Conservation (phyloP, 2,888 invertebrate species). For the Toxonevra muliebris region DNA sequence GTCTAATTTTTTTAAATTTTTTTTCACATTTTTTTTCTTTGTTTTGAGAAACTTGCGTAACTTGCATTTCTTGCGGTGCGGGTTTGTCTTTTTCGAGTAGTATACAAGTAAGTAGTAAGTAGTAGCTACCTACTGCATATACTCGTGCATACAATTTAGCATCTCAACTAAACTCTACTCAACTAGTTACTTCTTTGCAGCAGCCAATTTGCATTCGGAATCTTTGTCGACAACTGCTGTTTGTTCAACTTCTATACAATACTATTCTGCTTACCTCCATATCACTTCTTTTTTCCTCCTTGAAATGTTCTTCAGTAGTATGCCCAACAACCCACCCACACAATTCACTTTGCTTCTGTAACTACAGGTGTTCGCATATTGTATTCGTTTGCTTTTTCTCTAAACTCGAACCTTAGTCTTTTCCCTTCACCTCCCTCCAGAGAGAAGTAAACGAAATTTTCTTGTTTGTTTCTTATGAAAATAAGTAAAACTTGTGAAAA, state of each 20-base stretch:
- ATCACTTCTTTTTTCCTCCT: neutral
- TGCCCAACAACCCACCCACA: too few relatives aligned
- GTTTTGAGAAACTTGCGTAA: too few relatives aligned
- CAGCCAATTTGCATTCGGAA: too few relatives aligned
- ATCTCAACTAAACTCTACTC: too few relatives aligned
- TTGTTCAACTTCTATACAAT: neutral
- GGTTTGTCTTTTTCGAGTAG: too few relatives aligned
- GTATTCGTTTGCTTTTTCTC: neutral
- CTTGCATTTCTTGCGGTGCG: too few relatives aligned
- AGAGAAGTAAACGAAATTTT: neutral
- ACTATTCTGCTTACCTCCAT: neutral
- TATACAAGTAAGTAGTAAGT: too few relatives aligned
- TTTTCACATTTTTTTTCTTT: too few relatives aligned
- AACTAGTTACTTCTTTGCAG: too few relatives aligned
- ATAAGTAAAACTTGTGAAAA: slow-evolving; percentile 43
- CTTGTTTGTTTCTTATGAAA: slow-evolving; percentile 52
- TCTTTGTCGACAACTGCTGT: neutral
- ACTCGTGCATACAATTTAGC: too few relatives aligned
- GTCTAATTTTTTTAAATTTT: too few relatives aligned
- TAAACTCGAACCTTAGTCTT: neutral
- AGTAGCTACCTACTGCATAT: too few relatives aligned
- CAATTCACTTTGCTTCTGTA: neutral
- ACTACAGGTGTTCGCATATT: neutral
- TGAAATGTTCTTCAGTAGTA: neutral
- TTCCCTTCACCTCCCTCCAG: neutral